Evolutionary conservation across 2,888 invertebrate species (phyloP).

Genomic region (Cyclophora punctaria): DNA sequence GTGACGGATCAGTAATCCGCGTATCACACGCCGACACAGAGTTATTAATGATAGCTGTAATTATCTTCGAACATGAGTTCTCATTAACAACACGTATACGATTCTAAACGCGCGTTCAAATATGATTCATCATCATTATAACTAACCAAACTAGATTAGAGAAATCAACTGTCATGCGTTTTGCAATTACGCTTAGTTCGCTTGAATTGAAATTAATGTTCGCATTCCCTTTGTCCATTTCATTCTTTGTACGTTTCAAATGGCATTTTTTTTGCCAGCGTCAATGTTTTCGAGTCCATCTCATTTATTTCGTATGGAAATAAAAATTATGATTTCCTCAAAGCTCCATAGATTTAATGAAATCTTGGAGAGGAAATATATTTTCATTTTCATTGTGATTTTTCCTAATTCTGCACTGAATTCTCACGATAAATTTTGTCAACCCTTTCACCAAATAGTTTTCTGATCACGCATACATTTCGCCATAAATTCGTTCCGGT

Average conservation of each 20-base stretch:
- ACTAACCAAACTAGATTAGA: slow-evolving; percentile 38
- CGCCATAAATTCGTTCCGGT: slow-evolving; percentile 40
- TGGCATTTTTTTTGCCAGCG: no score
- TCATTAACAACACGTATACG: slow-evolving; percentile 40
- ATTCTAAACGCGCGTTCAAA: slow-evolving; percentile 44
- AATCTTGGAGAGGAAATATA: no score
- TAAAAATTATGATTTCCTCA: no score
- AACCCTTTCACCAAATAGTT: no score
- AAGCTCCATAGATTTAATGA: no score
- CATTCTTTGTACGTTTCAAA: slow-evolving; percentile 4
- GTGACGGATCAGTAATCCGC: slow-evolving; percentile 47
- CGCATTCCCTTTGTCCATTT: neutral
- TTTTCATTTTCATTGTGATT: no score
- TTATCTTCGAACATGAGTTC: slow-evolving; percentile 45
- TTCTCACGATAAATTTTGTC: no score
- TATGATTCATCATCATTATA: slow-evolving; percentile 57
- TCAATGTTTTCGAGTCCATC: no score
- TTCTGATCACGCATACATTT: slow-evolving; percentile 17
- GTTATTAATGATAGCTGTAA: slow-evolving; percentile 59
- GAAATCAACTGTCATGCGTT: neutral
- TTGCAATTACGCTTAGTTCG: no score
- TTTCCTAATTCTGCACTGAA: no score
- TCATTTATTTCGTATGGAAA: no score
- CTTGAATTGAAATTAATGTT: no score
- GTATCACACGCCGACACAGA: slow-evolving; percentile 42